Evolutionary conservation across 2,113 vertebrate genomes (phyloP).

Genomic region (Lepus europaeus): DNA sequence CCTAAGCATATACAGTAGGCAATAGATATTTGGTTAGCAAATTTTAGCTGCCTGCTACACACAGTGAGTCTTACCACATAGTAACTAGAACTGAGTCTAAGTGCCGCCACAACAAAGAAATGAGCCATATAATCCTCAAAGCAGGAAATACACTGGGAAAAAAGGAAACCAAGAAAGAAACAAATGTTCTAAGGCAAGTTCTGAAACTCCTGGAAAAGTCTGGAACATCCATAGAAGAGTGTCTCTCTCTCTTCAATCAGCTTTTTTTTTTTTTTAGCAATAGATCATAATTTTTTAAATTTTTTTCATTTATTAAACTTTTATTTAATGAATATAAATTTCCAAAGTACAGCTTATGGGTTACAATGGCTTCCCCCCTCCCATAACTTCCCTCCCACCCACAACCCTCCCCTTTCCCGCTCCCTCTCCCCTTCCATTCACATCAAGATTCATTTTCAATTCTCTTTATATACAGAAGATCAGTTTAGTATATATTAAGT

Average conservation of each 20-base stretch:
- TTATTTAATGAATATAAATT: too few relatives aligned
- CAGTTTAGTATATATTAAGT: too few relatives aligned
- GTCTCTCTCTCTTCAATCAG: neutral
- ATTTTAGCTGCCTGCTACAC: neutral
- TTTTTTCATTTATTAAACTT: too few relatives aligned
- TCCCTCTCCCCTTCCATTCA: too few relatives aligned
- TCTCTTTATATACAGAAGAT: too few relatives aligned
- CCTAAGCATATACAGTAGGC: neutral
- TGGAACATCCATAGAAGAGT: neutral
- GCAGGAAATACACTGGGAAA: neutral
- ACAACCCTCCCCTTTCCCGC: too few relatives aligned
- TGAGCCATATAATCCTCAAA: neutral
- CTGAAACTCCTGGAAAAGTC: slow-evolving; percentile 9
- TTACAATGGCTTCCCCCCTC: too few relatives aligned
- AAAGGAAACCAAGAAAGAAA: neutral
- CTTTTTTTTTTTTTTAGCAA: neutral
- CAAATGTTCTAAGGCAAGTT: neutral
- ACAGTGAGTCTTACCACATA: neutral
- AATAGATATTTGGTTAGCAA: neutral
- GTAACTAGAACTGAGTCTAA: neutral
- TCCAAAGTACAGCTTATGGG: too few relatives aligned
- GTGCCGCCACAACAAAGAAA: neutral
- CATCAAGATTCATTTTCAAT: too few relatives aligned
- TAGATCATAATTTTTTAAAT: too few relatives aligned
- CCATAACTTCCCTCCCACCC: too few relatives aligned